Base-by-base conservation (phyloP, 2,888 invertebrate genomes). In the Schizotus pectinicornis region DNA sequence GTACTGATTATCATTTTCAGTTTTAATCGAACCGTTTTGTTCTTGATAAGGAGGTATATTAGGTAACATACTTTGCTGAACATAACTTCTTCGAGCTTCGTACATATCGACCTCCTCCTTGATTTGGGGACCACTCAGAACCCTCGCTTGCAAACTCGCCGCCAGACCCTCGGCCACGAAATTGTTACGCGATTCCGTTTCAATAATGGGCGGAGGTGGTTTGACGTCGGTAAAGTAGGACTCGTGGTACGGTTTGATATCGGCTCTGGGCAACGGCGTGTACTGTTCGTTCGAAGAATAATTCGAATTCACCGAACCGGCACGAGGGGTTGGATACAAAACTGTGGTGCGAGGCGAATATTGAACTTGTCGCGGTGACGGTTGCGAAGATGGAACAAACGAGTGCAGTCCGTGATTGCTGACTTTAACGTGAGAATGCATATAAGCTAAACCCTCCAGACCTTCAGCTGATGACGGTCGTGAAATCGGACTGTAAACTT, bases 61-160 rank as follows among this genome's bases (percentile, higher is more conserved):
- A 13, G 67, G 58, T 33, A 69, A 53, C 48, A 66, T 56, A 31
- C 61, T 55, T 36, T 70, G 77, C 74, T 63, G 79, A 73, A 59
- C 43, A 75, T 75, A 58, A 69, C 76, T 59, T 65, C 77, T 65
- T 42, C 64, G 50, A 11, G 64, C 65, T 32, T 69, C 70, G 36
- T 61, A 62, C 6, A 48, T 12, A 46, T 70, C 71, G 1, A 64
- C 61, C 85, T 79, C 79, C 66, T 80, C 79, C 62, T 79, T 80
- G 33, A 79, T 78, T 12, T 74, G 75, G 13, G 75, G 75, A 22
- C 67, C 71, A 8, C 65, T 76, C 51, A 92, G 82, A 66, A 92
- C 90, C 67, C 92, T 85, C 57, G 90, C 91, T 75, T 92, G 92
- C 62, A 93, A 79, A 52, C 91, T 91, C 47, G 92, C 93, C 14